Conservation (phyloP, 1,140 invertebrate species). For the Drosophila azteca region DNA sequence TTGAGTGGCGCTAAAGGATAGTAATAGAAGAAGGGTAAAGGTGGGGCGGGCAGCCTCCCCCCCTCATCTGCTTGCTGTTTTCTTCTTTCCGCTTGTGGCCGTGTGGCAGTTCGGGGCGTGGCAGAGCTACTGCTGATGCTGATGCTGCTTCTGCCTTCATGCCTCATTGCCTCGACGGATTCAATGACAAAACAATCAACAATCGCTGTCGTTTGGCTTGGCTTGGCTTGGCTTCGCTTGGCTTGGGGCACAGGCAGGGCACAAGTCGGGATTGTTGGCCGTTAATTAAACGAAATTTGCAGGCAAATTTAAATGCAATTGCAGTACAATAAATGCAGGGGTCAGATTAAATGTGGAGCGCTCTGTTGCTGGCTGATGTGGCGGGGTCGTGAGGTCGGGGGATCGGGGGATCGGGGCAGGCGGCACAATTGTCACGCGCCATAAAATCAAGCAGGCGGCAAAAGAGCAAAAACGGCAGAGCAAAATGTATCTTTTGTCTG, state of each 20-base stretch:
- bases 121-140: neutral
- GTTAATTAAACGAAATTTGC: slow-evolving; percentile 79
- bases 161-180: slow-evolving; percentile 59
- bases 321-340: slow-evolving; percentile 65
- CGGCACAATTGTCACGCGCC: slow-evolving; percentile 78
- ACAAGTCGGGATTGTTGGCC: slow-evolving; percentile 43
- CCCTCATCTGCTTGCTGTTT: slow-evolving; percentile 28
- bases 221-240: slow-evolving; percentile 3
- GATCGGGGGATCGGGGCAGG: neutral
- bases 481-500: slow-evolving; percentile 37
- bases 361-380: neutral
- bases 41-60: slow-evolving; percentile 25
- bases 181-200: slow-evolving; percentile 62
- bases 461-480: slow-evolving; percentile 31
- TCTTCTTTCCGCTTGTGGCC: neutral
- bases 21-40: no score
- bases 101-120: slow-evolving; percentile 25
- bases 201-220: slow-evolving; percentile 5
- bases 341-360: neutral
- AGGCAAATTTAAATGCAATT: slow-evolving; percentile 81
- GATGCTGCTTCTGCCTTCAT: slow-evolving; percentile 31
- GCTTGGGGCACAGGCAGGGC: slow-evolving; percentile 32
- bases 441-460: slow-evolving; percentile 67
- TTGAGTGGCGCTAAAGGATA: neutral
- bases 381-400: no score